Evolutionary conservation across 2,888 invertebrate genomes (phyloP), one percentile per base, ranked within the genome.

Genomic region (Ochropleura leucogaster): DNA sequence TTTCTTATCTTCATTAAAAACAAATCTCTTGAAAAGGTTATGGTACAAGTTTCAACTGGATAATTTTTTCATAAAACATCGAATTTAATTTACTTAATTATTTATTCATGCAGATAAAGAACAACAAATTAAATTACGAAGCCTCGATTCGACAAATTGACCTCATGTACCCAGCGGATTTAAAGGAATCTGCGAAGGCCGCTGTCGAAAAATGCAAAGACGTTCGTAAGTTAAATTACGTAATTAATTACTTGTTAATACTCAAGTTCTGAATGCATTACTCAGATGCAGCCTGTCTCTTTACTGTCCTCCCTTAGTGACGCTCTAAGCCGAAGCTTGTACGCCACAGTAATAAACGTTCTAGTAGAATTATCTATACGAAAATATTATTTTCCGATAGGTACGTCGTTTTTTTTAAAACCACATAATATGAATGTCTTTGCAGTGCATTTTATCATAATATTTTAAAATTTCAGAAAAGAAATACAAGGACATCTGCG

Each of bases 401-500:
- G n/a, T n/a, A n/a, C n/a, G n/a, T n/a, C n/a, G n/a, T n/a, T 30
- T 2, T 30, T 30, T 30, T 30, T 30, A 1, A 69, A 70, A 51
- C 9, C 18, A 30, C 18, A 3, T 3, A 53, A n/a, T 44, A 53
- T n/a, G 71, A 53, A 18, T 42, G 4, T 51, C 10, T 4, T 16
- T 30, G 30, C 6, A 16, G 20, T 59, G 16, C 57, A 30, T 12
- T 0, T 44, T 44, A 62, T 30, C 16, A 62, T 57, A 46, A 40
- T 5, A 46, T 44, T 83, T 77, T 82, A 55, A 47, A 12, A 68
- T 94, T 92, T 63, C 93, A 96, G 96, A 92, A 46, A 93, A 93
- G 77, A 95, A 94, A 75, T 93, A 95, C 85, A 95, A 95, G 81
- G 95, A 96, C 70, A 66, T 96, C 2, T 96, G 96, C 78, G 95